Base-by-base conservation (phyloP, 37 sponge, comb jelly and placozoan species). In the Cliona cf. orientalis region DNA sequence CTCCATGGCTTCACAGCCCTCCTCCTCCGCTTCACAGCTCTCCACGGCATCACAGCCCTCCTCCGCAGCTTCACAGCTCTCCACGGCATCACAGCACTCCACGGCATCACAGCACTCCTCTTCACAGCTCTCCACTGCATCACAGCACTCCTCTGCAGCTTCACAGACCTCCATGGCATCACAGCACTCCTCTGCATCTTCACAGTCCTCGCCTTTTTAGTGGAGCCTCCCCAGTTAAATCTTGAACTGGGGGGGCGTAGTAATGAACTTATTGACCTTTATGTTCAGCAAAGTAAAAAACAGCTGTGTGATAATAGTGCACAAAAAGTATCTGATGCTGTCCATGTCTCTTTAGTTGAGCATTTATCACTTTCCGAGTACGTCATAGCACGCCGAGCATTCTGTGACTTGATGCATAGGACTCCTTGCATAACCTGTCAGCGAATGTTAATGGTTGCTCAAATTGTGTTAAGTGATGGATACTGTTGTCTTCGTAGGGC, bases 241-340 rank as follows among this genome's bases (percentile, higher is more conserved):
- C 12, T 14, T 19, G 53, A 12, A 28, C 62, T 75, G 61, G 76
- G 76, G 76, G 58, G 61, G 76, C 76, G 40, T 37, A 17, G 12
- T 11, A 5, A 56, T n/a, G 31, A 75, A 23, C 38, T 58, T 35
- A 22, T 75, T 9, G 26, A 75, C 9, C 25, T 31, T 5, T 75
- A 75, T 34, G 26, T 35, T 12, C 56, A 32, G 43, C 56, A 75
- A 61, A n/a, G 63, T 6, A 61, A 58, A 32, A 33, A 7, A 56
- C n/a, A n/a, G n/a, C n/a, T n/a, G n/a, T n/a, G n/a, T n/a, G 58
- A 25, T 22, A 11, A 19, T 58, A 40, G 19, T 26, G 5, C 7
- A 5, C 63, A 61, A 28, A 61, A 61, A 6, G 31, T 25, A 31
- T 45, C 28, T 58, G 76, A 75, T 11, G 7, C n/a, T 75, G 61